Evolutionary conservation across 2,113 vertebrate genomes (phyloP).

Genomic region (Aspidoscelis tigris): DNA sequence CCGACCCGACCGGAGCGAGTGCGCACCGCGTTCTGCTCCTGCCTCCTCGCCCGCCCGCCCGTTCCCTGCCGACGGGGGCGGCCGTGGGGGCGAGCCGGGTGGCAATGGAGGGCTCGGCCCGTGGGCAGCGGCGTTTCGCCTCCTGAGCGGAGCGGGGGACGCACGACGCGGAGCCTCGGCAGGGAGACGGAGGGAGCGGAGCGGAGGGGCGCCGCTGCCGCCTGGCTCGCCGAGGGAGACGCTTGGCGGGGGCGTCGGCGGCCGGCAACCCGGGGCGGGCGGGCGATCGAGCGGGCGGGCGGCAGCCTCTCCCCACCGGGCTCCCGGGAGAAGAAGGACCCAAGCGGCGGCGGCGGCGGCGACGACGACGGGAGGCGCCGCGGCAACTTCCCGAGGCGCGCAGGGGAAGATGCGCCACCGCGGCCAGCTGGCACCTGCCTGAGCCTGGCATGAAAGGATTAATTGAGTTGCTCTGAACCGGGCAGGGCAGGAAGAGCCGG

Average conservation of each 20-base stretch:
- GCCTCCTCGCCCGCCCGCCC: not conserved
- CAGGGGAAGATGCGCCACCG: not conserved
- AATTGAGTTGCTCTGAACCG: slow-evolving; percentile 8
- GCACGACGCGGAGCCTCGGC: not conserved
- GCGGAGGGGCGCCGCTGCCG: not conserved
- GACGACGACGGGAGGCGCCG: not conserved
- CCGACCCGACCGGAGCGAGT: no score
- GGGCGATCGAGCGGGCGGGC: no score
- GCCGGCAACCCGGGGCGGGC: not conserved
- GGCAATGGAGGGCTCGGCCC: slow-evolving; percentile 45
- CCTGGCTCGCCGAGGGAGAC: not conserved
- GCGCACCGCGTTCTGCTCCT: no score
- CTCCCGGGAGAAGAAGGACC: no score
- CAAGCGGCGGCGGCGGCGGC: no score
- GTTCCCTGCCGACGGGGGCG: not conserved
- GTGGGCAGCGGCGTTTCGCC: slow-evolving; percentile 7
- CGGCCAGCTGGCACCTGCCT: slow-evolving; percentile 15
- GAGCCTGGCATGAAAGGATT: slow-evolving; percentile 1
- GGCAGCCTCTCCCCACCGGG: no score
- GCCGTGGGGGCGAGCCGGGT: not conserved
- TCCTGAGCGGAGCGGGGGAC: not conserved
- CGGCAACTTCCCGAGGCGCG: not conserved
- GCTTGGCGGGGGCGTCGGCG: not conserved
- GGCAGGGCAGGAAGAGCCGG: not conserved
- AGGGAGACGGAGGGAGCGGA: not conserved